These are phyloP conservation scores for Megaceryle torquata DNA, from an alignment of 2,113 vertebrate genomes.

Conservation along the genomic window DNA sequence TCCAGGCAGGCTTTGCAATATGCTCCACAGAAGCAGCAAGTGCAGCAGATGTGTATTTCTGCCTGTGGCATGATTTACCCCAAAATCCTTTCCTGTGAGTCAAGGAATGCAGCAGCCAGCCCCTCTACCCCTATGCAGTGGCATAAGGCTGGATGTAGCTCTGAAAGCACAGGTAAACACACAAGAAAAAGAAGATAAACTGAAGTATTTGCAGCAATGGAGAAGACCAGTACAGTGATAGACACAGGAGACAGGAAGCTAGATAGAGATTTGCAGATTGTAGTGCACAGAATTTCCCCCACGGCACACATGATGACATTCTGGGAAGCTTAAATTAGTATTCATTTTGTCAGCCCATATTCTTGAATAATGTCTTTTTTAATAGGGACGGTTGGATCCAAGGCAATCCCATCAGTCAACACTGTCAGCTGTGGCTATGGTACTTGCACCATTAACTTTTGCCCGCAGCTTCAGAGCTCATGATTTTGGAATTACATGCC, in stretches of 20 bases:
- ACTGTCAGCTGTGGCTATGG: not conserved
- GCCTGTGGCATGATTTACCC: not conserved
- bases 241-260: not conserved
- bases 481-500: not conserved
- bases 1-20: not conserved
- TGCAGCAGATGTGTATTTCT: not conserved
- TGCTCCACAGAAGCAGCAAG: not conserved
- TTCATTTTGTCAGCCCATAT: not conserved
- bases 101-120: not conserved
- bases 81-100: not conserved
- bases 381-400: not conserved
- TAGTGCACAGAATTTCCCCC: not conserved
- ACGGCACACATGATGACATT: accelerated
- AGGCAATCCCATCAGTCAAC: not conserved
- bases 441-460: not conserved
- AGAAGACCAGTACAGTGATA: not conserved
- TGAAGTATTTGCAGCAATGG: not conserved
- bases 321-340: not conserved
- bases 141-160: not conserved
- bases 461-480: not conserved
- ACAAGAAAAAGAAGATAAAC: not conserved
- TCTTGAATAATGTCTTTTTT: not conserved
- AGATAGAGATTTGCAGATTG: not conserved
- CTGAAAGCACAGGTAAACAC: not conserved
- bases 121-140: not conserved